These are phyloP conservation scores for Eulemur macaco DNA, from an alignment of 2,113 vertebrate species.

Conservation along the genomic window DNA sequence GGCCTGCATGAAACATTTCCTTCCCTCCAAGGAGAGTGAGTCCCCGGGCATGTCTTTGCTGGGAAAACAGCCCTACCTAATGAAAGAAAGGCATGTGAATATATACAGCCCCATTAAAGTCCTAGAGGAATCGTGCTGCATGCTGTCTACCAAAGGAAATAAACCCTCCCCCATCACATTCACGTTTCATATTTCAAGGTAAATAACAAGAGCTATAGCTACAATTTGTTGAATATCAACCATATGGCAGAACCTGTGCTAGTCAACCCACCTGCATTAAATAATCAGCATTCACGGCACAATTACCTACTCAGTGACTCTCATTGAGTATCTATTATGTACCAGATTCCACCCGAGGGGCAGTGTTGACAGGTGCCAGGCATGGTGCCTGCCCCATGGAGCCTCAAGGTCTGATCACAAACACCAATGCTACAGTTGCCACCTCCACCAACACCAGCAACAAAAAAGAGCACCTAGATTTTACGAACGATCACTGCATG, in stretches of 20 bases:
- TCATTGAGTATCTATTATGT: neutral
- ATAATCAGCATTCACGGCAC: neutral
- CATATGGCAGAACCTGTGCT: neutral
- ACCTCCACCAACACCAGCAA: neutral
- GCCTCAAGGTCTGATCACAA: neutral
- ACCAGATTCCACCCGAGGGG: neutral
- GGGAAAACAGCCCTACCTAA: neutral
- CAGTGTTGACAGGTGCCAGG: neutral
- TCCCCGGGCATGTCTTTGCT: neutral
- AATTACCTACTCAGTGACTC: neutral
- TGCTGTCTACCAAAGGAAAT: neutral
- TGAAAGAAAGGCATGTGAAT: neutral
- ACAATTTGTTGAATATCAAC: neutral
- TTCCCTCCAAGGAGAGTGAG: neutral
- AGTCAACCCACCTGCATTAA: neutral
- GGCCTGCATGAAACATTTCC: neutral
- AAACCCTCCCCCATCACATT: neutral
- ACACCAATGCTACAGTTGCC: neutral
- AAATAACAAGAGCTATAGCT: neutral
- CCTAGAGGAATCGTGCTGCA: neutral
- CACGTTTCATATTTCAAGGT: neutral
- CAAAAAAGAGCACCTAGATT: neutral
- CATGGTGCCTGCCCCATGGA: rapidly evolving
- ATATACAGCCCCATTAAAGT: no score
- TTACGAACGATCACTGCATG: neutral